Base-by-base conservation (phyloP, 1,140 invertebrate species). In the Tachypleus tridentatus region DNA sequence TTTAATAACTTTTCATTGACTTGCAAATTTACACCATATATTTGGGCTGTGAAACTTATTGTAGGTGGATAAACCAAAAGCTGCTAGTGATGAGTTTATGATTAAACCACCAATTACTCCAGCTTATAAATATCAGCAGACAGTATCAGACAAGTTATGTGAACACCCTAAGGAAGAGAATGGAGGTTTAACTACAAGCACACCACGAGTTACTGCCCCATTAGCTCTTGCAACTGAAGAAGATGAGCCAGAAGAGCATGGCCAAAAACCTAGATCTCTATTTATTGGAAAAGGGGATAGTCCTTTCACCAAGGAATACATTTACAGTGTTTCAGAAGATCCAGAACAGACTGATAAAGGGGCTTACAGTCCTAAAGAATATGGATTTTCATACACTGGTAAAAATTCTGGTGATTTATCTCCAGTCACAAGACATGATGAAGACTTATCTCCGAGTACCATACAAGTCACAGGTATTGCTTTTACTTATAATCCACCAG, bases 401-500 rank as follows among this genome's bases (percentile, higher is more conserved):
- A 60, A 65, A 60, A 58, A 54, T 50, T 50, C 58, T 48, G 57
- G 60, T 5, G 62, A 61, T 63, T 5, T 54, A 49, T 65, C 66
- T 51, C 66, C 66, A n/a, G 53, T 47, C 48, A 60, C 59, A 58
- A 51, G 47, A 49, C 63, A 70, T 49, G 60, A 57, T 47, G 47
- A 58, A 4, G 11, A n/a, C 6, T 47, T 67, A 0, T 67, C 66
- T 4, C 66, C 63, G 7, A 57, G 60, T 3, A 64, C 52, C 5
- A 64, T 63, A 51, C 60, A 63, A 7, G 64, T 67, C 3, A 72
- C 68, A 54, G 71, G 68, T 54, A 54, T 69, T 47, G 70, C 71
- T 48, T 72, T 72, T 62, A 72, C 71, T 47, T 72, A 72, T 61
- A 58, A 52, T 10, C 71, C 71, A 10, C 54, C 58, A n/a, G 66